Evolutionary conservation across 2,797 vertebrate species (phyloP).

Genomic region (Lagocephalus sceleratus): DNA sequence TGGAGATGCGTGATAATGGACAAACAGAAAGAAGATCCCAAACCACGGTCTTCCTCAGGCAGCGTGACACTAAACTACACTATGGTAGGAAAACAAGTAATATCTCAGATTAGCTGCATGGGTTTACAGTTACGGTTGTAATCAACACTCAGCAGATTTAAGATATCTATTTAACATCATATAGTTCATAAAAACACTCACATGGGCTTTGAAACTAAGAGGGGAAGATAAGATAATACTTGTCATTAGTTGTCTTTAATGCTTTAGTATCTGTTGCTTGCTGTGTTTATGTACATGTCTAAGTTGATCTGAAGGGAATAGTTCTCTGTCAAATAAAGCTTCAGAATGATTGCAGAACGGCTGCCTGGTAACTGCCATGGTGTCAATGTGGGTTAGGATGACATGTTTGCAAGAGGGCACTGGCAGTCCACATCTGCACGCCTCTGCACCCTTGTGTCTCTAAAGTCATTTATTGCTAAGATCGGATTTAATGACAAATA

Average conservation of each 20-base stretch:
- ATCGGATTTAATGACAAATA: conserved; percentile 27
- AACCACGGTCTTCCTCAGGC: too few relatives aligned
- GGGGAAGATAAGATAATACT: not conserved
- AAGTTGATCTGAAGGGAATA: conserved; percentile 18
- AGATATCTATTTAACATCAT: too few relatives aligned
- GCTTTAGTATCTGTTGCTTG: not conserved
- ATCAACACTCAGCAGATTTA: not conserved
- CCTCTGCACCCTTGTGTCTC: not conserved
- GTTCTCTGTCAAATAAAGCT: conserved; percentile 25
- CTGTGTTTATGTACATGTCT: conserved; percentile 1
- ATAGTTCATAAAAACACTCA: not conserved
- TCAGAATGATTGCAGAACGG: conserved; percentile 17
- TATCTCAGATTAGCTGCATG: not conserved
- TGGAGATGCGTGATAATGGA: not conserved
- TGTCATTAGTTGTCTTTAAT: not conserved
- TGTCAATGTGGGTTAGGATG: conserved; percentile 49
- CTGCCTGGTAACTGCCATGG: conserved; percentile 41
- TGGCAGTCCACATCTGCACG: conserved; percentile 20
- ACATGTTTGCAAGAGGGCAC: conserved; percentile 57
- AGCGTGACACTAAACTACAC: too few relatives aligned
- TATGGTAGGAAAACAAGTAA: not conserved
- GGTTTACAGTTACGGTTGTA: not conserved
- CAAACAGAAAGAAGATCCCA: not conserved
- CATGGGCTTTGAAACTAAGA: not conserved
- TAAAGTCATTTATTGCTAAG: conserved; percentile 2